Percentiles rank a stretch among this genome's conserved stretches.
These are phyloP conservation scores for Isichthys henryi DNA, from an alignment of 2,113 vertebrate genomes.

Conservation along the genomic window DNA sequence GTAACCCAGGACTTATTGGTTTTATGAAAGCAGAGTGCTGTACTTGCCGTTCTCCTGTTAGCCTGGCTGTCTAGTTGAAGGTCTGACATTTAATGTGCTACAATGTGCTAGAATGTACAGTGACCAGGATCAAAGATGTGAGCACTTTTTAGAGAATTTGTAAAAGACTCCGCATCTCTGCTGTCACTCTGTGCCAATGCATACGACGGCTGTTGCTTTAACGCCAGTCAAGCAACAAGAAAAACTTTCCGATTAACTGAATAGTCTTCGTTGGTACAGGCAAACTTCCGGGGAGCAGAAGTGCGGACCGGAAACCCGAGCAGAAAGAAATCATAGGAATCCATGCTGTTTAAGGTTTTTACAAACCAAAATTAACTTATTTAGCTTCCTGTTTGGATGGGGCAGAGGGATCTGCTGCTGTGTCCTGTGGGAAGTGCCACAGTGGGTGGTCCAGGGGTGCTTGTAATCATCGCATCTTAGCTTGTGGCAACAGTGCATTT, in stretches of 20 bases:
- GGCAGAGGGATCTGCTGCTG: background rate
- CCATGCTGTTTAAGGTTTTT: background rate
- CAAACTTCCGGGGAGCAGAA: background rate
- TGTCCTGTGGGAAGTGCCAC: background rate
- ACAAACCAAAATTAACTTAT: background rate
- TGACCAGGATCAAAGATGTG: background rate
- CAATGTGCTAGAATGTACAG: background rate
- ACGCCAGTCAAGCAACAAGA: background rate
- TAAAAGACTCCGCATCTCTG: background rate
- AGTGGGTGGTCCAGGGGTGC: background rate
- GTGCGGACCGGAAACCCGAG: background rate
- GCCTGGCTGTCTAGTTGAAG: background rate
- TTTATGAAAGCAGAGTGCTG: background rate
- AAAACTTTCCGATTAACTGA: background rate
- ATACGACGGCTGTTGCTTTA: background rate
- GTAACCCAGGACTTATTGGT: background rate
- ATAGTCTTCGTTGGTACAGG: background rate
- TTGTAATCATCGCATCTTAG: background rate
- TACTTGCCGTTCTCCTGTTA: background rate
- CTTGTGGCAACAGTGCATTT: background rate
- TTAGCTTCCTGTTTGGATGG: background rate
- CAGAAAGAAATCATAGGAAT: background rate
- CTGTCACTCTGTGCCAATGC: background rate
- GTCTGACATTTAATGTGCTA: background rate
- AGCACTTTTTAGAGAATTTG: background rate